Base-by-base conservation (phyloP, 1,140 invertebrate genomes). In the Steinernema khuongi region DNA sequence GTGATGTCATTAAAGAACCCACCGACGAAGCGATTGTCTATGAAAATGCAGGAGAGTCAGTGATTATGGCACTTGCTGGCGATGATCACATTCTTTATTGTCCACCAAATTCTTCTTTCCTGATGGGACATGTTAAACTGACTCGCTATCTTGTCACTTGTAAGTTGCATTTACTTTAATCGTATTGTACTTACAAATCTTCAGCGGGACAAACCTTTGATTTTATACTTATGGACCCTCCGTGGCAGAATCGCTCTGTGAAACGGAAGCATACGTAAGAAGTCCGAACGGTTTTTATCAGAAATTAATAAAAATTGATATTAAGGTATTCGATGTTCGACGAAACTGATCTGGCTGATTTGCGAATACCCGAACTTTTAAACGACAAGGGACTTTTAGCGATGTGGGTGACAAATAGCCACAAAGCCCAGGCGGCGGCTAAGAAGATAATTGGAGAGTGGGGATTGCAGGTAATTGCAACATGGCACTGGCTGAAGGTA, bases 401-500 rank as follows among this genome's bases (percentile, higher is more conserved):
- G 22, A 33, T 81, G 4, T 81, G 80, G 80, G 41, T 82, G 4
- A 80, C 75, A n/a, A 83, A 81, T 44, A 72, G 70, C 19, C 41
- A 60, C 7, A 72, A 69, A 30, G 41, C 72, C 28, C 71, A 72
- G 19, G 88, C 93, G 85, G 89, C 89, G 73, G 91, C 92, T 85
- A 88, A 90, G 74, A 89, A 91, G 74, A 88, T 95, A 66, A 83
- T 87, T 0, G 85, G 90, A 22, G 87, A 86, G 22, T 96, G 94
- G 94, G 88, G 89, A 14, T 85, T 95, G 0, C 85, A 87, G 30
- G 89, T 90, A 82, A 75, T 90, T 66, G 89, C 90, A 7, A 91
- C 90, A 73, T 93, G 93, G 90, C 91, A 90, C 81, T 96, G 94
- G 94, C 81, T 95, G 30, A 96, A 96, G 87, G 91, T 92, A 85